Conservation (phyloP, 2,888 invertebrate species). For the Caenorhabditis uteleia region DNA sequence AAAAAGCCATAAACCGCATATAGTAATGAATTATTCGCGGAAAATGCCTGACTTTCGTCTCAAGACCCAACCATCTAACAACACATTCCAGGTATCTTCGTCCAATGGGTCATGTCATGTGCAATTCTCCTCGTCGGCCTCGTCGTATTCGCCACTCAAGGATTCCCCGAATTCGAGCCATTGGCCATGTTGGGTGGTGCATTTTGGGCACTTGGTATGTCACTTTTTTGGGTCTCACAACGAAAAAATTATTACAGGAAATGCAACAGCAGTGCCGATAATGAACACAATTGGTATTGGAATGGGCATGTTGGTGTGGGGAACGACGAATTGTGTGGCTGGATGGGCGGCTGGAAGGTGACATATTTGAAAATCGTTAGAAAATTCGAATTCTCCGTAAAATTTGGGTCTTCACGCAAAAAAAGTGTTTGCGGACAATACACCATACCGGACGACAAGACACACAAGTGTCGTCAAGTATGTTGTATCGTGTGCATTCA, state of each 20-base stretch:
- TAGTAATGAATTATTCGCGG: too few species aligned
- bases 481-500: not conserved
- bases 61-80: too few species aligned
- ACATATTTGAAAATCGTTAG: too few species aligned
- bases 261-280: constrained; percentile 72
- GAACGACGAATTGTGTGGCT: constrained; percentile 70
- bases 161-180: constrained; percentile 71
- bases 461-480: not conserved
- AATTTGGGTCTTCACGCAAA: too few species aligned
- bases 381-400: too few species aligned
- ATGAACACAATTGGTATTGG: constrained; percentile 65
- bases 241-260: constrained; percentile 67
- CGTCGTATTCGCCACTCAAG: constrained; percentile 68
- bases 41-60: too few species aligned
- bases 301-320: constrained; percentile 73
- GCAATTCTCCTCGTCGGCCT: constrained; percentile 71
- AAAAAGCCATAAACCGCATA: too few species aligned
- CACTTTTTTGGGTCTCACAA: not conserved
- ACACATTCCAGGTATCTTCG: constrained; percentile 71
- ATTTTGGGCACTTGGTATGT: constrained; percentile 72
- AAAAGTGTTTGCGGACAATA: too few species aligned
- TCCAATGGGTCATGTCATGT: constrained; percentile 72
- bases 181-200: constrained; percentile 73
- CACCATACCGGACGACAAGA: too few species aligned
- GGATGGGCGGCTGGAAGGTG: constrained; percentile 67